Percentiles rank a stretch among this genome's conserved stretches.
Evolutionary conservation across 2,797 vertebrate species (phyloP).

Genomic region (Salarias fasciatus): DNA sequence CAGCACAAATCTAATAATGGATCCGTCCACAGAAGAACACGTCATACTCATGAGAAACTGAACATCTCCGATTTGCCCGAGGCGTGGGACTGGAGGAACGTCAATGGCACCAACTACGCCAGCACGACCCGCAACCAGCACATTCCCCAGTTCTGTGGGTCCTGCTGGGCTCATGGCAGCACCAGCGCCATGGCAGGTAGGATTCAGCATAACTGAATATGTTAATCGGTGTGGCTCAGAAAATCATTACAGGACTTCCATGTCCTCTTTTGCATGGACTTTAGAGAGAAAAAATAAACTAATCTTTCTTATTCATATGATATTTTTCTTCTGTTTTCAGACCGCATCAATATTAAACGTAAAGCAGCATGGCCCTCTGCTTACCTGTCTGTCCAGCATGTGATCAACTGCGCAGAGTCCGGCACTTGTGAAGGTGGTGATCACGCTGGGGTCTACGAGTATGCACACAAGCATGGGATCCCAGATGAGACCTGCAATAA

Average conservation of each 20-base stretch:
- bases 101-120: constrained; percentile 88
- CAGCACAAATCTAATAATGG: neutral
- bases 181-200: constrained; percentile 95
- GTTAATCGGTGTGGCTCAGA: too few relatives aligned
- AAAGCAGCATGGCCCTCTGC: constrained; percentile 92
- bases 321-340: constrained; percentile 74
- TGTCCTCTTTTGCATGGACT: too few relatives aligned
- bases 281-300: too few relatives aligned
- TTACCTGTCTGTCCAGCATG: constrained; percentile 93
- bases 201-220: too few relatives aligned
- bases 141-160: constrained; percentile 98
- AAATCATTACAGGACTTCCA: too few relatives aligned
- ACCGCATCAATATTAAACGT: constrained; percentile 95
- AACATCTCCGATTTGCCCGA: constrained; percentile 80
- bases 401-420: constrained; percentile 88
- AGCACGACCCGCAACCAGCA: constrained; percentile 96
- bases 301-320: accelerated
- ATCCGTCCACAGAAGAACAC: constrained; percentile 75
- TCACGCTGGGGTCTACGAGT: constrained; percentile 89
- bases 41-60: constrained; percentile 89
- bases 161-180: constrained; percentile 97
- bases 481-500: constrained; percentile 99
- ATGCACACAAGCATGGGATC: constrained; percentile 89
- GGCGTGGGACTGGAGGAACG: constrained; percentile 93
- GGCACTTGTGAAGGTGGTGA: constrained; percentile 92